Evolutionary conservation across 2,888 invertebrate species (phyloP), one percentile per base, ranked within the genome.

Genomic region (Artemia sinica): DNA sequence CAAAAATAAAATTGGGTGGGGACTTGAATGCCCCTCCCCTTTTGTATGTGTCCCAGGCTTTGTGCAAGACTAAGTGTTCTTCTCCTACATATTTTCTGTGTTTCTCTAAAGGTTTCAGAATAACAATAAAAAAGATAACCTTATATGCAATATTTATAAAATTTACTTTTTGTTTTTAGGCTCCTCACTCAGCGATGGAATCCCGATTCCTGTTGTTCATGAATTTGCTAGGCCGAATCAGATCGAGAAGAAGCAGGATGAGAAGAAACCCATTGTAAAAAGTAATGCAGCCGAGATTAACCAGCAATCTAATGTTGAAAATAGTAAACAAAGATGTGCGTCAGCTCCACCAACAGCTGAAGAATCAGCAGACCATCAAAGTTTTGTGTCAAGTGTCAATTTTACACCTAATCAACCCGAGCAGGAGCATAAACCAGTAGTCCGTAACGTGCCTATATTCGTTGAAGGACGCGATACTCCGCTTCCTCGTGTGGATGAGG

Each of bases 361-460:
- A 58, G n/a, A n/a, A 58, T n/a, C 58, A 14, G 58, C 7, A 8
- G n/a, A n/a, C n/a, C n/a, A n/a, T n/a, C 58, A n/a, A n/a, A 58
- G n/a, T 58, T 58, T 58, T 8, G 58, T 58, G 6, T 58, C 58
- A n/a, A 58, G 58, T 14, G n/a, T n/a, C 58, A 14, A 58, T 14
- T 58, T 58, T 58, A 58, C 8, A 6, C 58, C 58, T 8, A 58
- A 6, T 58, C 58, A 58, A 14, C 58, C 58, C n/a, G 58, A 58
- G 14, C 58, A n/a, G n/a, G 8, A n/a, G 58, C 58, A 58, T 58
- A 58, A 58, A 58, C 58, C 58, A n/a, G 58, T 58, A 58, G 58
- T 58, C n/a, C n/a, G 58, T 14, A 58, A 58, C 58, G 58, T 58
- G 58, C 58, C 58, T 58, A 58, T 58, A 14, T 58, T 58, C 14